Base-by-base conservation (phyloP, 2,113 vertebrate genomes). In the Anguilla rostrata region DNA sequence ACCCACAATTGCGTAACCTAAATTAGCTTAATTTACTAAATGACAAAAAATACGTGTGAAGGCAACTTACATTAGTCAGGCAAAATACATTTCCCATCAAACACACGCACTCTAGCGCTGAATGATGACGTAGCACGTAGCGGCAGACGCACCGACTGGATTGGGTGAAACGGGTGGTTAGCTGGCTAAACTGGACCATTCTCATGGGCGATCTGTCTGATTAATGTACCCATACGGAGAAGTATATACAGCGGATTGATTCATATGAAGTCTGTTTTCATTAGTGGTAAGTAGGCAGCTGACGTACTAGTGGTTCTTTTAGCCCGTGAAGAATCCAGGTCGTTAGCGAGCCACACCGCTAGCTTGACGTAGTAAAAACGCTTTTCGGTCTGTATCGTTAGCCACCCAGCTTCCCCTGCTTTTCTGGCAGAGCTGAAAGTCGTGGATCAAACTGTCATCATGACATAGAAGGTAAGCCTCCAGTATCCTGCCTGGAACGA, bases 41-140 rank as follows among this genome's bases (percentile, higher is more conserved):
- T 66, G 2, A 60, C 18, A 26, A 66, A 26, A 20, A 66, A 26
- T 26, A 66, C 3, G 9, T 34, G 26, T 34, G 5, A 12, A 34
- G 26, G n/a, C n/a, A n/a, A 29, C n/a, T 43, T 43, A 18, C 22
- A 71, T 34, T 34, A 34, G 34, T 34, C 34, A 34, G 34, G 34
- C 34, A 46, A 66, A 86, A 86, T 83, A 78, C 46, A 86, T 83
- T 83, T 83, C 86, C 86, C 86, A 86, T n/a, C 71, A 75, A 75
- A 3, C 71, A 20, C 22, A n/a, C 63, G 63, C 22, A 71, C n/a
- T 12, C 2, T 7, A 83, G 75, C 39, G 41, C 81, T 57, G 46
- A 34, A 20, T 34, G 15, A 57, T 83, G 26, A 83, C 53, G 53
- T 49, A 12, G 18, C 39, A 39, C n/a, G 49, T 9, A 83, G n/a